Evolutionary conservation across 1,140 invertebrate genomes (phyloP).

Genomic region (Choristoneura fumiferana): DNA sequence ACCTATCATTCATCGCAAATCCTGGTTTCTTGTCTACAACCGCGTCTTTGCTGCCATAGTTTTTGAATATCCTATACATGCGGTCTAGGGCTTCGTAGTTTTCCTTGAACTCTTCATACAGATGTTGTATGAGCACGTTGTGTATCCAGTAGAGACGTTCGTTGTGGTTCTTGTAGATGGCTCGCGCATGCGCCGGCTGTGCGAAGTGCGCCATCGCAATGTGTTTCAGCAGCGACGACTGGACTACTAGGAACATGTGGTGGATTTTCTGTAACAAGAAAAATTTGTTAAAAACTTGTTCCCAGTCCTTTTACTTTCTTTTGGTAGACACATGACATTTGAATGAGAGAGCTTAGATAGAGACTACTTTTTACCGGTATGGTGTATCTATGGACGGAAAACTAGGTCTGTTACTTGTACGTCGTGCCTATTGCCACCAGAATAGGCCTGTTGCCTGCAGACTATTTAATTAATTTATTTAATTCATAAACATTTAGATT

Average conservation of each 20-base stretch:
- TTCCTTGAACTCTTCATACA: conserved; percentile 51
- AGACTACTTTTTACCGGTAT: too few relatives aligned
- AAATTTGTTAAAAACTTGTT: too few relatives aligned
- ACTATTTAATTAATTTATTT: too few relatives aligned
- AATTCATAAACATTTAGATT: too few relatives aligned
- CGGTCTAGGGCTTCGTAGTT: conserved; percentile 55
- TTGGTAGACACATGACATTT: too few relatives aligned
- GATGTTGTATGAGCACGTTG: conserved; percentile 42
- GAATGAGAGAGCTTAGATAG: too few relatives aligned
- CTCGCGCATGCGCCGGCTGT: conserved; percentile 34
- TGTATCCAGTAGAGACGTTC: conserved; percentile 70
- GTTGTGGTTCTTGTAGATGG: conserved; percentile 63
- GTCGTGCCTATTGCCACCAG: too few relatives aligned
- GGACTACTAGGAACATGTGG: conserved; percentile 68
- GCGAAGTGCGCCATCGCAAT: conserved; percentile 62
- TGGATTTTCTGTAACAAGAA: conserved; percentile 67
- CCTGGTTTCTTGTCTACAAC: conserved; percentile 46
- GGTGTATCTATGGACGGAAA: too few relatives aligned
- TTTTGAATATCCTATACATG: conserved; percentile 66
- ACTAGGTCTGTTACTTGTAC: too few relatives aligned
- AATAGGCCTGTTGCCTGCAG: too few relatives aligned
- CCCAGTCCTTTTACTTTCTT: too few relatives aligned
- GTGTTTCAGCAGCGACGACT: conserved; percentile 66
- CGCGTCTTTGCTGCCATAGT: conserved; percentile 46
- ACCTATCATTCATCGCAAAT: conserved; percentile 41